Evolutionary conservation across 53 echinoderm and acorn worm species (phyloP), one percentile per base, ranked within the genome.

Genomic region (Antedon mediterranea): DNA sequence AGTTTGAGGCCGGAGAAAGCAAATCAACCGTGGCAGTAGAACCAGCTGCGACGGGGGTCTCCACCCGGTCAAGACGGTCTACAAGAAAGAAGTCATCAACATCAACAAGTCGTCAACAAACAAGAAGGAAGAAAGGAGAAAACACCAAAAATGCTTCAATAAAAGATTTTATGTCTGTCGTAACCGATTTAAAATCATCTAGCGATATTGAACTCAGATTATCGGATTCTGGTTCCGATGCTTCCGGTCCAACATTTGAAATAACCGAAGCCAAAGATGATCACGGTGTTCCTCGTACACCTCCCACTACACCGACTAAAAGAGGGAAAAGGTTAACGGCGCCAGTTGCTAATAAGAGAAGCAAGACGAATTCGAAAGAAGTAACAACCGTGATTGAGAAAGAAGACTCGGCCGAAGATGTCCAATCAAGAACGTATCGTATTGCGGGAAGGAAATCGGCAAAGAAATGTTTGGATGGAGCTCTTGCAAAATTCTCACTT

Each of bases 281-380:
- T 28, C 33, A 43, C 29, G 74, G 14, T n/a, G 30, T 81, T 13
- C 31, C 71, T 0, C 34, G 29, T 6, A 83, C 87, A 71, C 83
- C 83, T 20, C 87, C 87, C 3, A 75, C 79, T 14, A 87, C 87
- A 32, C 87, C 87, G 31, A 87, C 84, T 3, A 87, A 87, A 75
- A 79, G 87, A 28, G 42, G 83, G 13, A 75, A 83, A 57, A 72
- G 31, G 30, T 70, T 44, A 29, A 72, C 76, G 3, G 74, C 76
- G 20, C 87, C 87, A 0, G 77, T 84, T 72, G 28, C 76, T 18
- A 83, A 76, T 33, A 87, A 87, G 32, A 76, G 87, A 72, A 29
- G 83, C 77, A 83, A 83, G 73, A 31, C 81, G 4, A 34, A 11
- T 81, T 33, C 43, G 29, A 37, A 76, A n/a, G 73, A 33, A 29